Percentiles rank a stretch among this genome's conserved stretches.
Evolutionary conservation across 2,888 invertebrate species (phyloP).

Genomic region (Drosophila meridionalis): DNA sequence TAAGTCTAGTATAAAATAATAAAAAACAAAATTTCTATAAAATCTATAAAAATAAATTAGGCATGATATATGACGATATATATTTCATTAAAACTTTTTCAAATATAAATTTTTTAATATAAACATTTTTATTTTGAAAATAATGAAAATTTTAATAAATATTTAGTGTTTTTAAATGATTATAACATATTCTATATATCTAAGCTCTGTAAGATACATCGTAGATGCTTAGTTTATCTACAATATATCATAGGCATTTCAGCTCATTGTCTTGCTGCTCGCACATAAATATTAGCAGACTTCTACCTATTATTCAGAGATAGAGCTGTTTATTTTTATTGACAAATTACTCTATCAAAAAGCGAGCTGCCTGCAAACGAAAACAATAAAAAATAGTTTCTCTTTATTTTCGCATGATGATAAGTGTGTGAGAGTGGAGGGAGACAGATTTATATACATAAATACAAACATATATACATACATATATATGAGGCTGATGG

Average conservation of each 20-base stretch:
- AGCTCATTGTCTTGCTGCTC: not conserved
- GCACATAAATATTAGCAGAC: not conserved
- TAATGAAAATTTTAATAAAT: no score
- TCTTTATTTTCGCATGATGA: conserved; percentile 37
- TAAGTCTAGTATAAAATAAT: no score
- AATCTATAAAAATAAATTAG: no score
- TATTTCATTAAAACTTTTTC: no score
- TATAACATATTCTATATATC: not conserved
- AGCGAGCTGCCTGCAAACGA: conserved; percentile 11
- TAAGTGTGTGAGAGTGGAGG: conserved; percentile 1
- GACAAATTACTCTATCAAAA: conserved; percentile 66
- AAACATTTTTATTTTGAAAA: no score
- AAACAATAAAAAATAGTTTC: conserved; percentile 52
- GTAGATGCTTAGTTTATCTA: not conserved
- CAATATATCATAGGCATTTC: not conserved
- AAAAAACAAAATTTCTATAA: no score
- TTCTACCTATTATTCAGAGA: conserved; percentile 8
- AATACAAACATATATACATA: not conserved
- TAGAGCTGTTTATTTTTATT: conserved; percentile 44
- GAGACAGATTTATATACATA: not conserved
- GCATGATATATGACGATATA: no score
- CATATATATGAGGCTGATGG: conserved; percentile 32
- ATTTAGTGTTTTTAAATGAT: no score
- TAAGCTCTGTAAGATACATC: not conserved
- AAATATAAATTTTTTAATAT: no score